These are phyloP conservation scores for Megaptera novaeangliae DNA, from an alignment of 2,113 vertebrate genomes.

Conservation along the genomic window DNA sequence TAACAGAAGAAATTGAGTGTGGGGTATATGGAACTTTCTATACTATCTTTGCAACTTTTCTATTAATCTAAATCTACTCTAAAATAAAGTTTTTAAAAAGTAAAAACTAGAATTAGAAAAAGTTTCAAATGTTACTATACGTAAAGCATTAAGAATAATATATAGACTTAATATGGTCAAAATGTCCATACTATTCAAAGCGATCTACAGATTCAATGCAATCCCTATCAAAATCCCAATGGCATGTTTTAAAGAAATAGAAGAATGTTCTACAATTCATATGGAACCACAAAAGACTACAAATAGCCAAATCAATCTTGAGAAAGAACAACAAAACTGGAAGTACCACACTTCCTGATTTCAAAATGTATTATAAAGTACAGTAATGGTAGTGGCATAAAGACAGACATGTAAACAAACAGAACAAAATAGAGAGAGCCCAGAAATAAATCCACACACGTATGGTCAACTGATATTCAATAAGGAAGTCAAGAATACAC, in stretches of 20 bases:
- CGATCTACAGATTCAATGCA: neutral
- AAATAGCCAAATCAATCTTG: neutral
- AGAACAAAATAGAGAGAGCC: neutral
- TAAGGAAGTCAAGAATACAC: neutral
- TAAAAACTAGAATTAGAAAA: conserved; percentile 13
- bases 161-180: neutral
- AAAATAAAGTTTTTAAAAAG: conserved; percentile 1
- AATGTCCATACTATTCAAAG: neutral
- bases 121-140: neutral
- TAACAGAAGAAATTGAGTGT: neutral
- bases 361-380: neutral
- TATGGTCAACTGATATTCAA: neutral
- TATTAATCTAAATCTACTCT: neutral
- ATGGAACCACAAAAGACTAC: neutral
- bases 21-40: neutral
- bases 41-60: neutral
- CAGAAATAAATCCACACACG: neutral
- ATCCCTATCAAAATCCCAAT: neutral
- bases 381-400: neutral
- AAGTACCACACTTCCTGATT: neutral
- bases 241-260: neutral
- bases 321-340: neutral
- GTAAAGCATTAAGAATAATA: neutral
- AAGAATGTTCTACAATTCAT: neutral
- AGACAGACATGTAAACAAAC: neutral